Conservation (phyloP, 2,888 invertebrate genomes). For the Dolichopus griseipennis region DNA sequence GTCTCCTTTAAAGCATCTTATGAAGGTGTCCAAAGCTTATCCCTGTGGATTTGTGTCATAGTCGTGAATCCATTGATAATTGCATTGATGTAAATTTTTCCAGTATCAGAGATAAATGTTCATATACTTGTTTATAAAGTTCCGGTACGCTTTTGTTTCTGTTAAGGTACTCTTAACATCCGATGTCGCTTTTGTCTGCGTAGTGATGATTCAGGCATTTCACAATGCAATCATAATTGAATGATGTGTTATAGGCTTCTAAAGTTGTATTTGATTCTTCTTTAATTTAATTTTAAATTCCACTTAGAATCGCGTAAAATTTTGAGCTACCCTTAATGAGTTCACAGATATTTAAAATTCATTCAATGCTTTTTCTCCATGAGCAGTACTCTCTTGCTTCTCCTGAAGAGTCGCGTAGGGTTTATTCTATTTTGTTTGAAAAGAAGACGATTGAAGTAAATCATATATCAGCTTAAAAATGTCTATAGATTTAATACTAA, state of each 20-base stretch:
- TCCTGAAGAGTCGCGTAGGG: slow-evolving; percentile 16
- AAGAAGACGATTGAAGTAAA: no score
- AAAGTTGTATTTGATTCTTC: slow-evolving; percentile 16
- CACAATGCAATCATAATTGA: slow-evolving; percentile 16
- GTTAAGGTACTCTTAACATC: slow-evolving; percentile 14
- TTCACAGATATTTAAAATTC: slow-evolving; percentile 17
- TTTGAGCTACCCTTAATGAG: slow-evolving; percentile 16
- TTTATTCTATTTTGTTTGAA: no score
- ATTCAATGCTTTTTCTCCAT: slow-evolving; percentile 18
- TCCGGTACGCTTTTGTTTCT: background rate
- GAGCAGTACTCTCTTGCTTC: slow-evolving; percentile 16
- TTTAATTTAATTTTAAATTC: slow-evolving; percentile 16
- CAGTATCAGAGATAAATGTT: no score
- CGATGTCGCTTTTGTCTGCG: slow-evolving; percentile 14
- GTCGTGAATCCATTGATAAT: slow-evolving; percentile 9
- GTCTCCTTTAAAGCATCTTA: slow-evolving; percentile 16
- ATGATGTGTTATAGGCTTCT: slow-evolving; percentile 18
- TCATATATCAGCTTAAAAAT: no score
- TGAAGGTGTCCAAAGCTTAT: slow-evolving; percentile 15
- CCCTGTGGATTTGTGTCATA: slow-evolving; percentile 12
- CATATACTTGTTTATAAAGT: slow-evolving; percentile 14
- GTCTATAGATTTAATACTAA: no score
- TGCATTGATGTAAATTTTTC: slow-evolving; percentile 12
- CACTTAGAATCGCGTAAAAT: slow-evolving; percentile 16
- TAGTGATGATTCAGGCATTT: slow-evolving; percentile 14